Evolutionary conservation across 2,888 invertebrate genomes (phyloP).

Genomic region (Slavum lentiscoides): DNA sequence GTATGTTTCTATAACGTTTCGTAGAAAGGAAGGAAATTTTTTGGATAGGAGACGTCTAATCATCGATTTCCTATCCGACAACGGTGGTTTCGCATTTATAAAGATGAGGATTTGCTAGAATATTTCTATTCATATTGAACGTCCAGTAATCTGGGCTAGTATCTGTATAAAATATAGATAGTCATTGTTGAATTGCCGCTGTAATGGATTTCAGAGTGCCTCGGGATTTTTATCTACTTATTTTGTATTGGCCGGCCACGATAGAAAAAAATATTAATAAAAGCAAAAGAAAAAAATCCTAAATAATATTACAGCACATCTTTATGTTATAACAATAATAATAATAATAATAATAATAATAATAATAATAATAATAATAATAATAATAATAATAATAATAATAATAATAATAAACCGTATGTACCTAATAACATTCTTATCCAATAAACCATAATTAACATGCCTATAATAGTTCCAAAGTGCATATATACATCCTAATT

Average conservation of each 20-base stretch:
- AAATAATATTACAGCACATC: conserved; percentile 28
- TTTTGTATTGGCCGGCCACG: background rate
- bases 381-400: too few species aligned
- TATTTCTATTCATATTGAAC: conserved; percentile 23
- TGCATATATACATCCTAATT: too few species aligned
- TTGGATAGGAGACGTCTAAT: conserved; percentile 18
- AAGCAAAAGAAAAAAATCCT: conserved; percentile 1
- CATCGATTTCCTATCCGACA: background rate
- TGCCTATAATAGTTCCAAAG: too few species aligned
- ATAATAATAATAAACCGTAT: background rate
- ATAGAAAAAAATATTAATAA: background rate
- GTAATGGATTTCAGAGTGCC: conserved; percentile 37
- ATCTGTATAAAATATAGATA: background rate
- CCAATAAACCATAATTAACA: too few species aligned
- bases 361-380: conserved; percentile 1
- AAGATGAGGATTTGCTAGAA: conserved; percentile 27
- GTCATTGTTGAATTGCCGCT: conserved; percentile 36
- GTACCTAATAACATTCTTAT: background rate
- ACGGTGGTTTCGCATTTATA: conserved; percentile 10
- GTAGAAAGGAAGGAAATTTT: background rate
- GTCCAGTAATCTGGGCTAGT: background rate
- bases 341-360: background rate
- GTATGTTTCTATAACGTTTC: background rate
- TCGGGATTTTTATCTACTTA: conserved; percentile 19
- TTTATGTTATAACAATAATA: conserved; percentile 16